These are phyloP conservation scores for Erannis defoliaria DNA, from an alignment of 2,888 invertebrate genomes.

Conservation along the genomic window DNA sequence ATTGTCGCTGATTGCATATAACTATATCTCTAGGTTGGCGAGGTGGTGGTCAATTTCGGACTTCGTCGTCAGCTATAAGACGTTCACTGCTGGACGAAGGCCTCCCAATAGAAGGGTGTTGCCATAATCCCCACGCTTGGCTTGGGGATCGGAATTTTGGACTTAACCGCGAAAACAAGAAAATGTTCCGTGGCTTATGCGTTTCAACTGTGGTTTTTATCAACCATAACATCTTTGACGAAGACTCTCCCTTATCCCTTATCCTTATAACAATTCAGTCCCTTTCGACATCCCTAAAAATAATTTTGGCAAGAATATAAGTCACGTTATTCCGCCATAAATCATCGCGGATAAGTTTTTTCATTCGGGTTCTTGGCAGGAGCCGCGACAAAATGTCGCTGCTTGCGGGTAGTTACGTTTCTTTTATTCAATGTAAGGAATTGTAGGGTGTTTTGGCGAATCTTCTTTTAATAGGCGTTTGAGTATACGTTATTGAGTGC, in stretches of 20 bases:
- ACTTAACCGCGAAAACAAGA: too few relatives aligned
- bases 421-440: slow-evolving; percentile 27
- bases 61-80: too few relatives aligned
- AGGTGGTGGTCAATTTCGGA: too few relatives aligned
- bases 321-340: slow-evolving; percentile 53
- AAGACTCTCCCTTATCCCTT: slow-evolving; percentile 4
- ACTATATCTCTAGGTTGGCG: too few relatives aligned
- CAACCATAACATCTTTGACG: background rate
- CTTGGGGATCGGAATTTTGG: too few relatives aligned
- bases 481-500: too few relatives aligned
- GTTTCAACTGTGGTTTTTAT: background rate
- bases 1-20: too few relatives aligned
- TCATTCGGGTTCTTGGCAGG: slow-evolving; percentile 32
- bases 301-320: slow-evolving; percentile 50
- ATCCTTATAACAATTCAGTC: slow-evolving; percentile 37
- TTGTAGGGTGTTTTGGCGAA: slow-evolving; percentile 1
- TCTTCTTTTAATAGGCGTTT: background rate
- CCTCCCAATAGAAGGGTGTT: too few relatives aligned
- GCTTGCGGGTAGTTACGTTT: slow-evolving; percentile 10
- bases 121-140: too few relatives aligned
- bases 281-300: slow-evolving; percentile 40
- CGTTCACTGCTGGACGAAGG: too few relatives aligned
- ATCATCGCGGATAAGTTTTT: slow-evolving; percentile 50
- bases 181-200: too few relatives aligned
- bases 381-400: slow-evolving; percentile 33